Percentiles rank a stretch among this genome's conserved stretches.
Conservation (phyloP, 2,797 vertebrate species). For the Prionace glauca region DNA sequence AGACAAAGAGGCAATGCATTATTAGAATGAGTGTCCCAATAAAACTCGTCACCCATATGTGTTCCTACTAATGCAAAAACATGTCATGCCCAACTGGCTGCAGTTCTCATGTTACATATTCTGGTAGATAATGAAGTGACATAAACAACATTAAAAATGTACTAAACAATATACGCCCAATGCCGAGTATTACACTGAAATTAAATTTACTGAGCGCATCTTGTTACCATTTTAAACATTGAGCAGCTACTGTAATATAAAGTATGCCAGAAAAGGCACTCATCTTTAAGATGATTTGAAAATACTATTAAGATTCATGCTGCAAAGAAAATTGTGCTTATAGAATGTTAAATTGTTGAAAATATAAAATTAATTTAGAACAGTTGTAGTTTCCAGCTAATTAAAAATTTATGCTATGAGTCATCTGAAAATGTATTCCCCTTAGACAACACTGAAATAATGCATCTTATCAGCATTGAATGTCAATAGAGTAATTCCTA, state of each 20-base stretch:
- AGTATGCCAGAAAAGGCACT: not conserved
- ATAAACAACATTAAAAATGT: not conserved
- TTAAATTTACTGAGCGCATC: not conserved
- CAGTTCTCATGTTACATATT: not conserved
- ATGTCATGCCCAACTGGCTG: not conserved
- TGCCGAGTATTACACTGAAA: not conserved
- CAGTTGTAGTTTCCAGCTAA: conserved; percentile 22
- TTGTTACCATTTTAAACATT: not conserved
- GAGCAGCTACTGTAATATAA: not conserved
- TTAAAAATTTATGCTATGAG: conserved; percentile 15
- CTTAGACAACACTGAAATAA: conserved; percentile 21
- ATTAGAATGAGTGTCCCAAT: not conserved
- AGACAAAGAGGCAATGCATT: not conserved
- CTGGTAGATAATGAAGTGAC: not conserved
- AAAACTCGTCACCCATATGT: not conserved
- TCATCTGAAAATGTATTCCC: conserved; percentile 6
- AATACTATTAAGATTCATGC: conserved; percentile 1
- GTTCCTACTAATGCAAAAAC: not conserved
- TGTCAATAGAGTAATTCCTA: not conserved
- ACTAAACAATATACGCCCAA: not conserved
- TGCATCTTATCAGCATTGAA: conserved; percentile 18
- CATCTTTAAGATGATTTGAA: not conserved
- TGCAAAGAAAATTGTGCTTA: conserved; percentile 6
- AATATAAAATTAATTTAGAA: conserved; percentile 28
- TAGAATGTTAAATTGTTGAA: not conserved